Percentiles rank a stretch among this genome's conserved stretches.
These are phyloP conservation scores for Penaeus chinensis DNA, from an alignment of 1,140 invertebrate species.

Conservation along the genomic window DNA sequence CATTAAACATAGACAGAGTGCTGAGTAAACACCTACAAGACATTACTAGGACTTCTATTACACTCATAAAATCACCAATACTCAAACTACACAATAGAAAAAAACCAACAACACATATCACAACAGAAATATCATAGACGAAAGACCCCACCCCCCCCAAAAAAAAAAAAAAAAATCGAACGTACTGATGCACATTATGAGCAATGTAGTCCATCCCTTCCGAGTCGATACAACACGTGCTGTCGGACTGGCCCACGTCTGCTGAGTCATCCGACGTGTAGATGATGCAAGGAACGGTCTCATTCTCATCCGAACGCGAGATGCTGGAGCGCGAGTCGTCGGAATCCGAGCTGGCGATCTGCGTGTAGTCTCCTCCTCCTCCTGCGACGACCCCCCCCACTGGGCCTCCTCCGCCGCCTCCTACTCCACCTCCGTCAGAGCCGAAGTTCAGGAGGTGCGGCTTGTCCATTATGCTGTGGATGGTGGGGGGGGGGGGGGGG, in stretches of 20 bases:
- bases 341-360: constrained; percentile 42
- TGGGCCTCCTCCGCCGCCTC: neutral
- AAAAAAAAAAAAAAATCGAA: neutral
- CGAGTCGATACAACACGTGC: constrained; percentile 31
- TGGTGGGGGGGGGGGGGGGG: neutral
- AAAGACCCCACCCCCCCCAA: too few relatives aligned
- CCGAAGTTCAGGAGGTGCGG: constrained; percentile 22
- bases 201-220: constrained; percentile 46
- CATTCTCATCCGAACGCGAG: constrained; percentile 47
- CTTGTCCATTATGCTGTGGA: constrained; percentile 21
- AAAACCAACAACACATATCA: too few relatives aligned
- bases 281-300: constrained; percentile 38
- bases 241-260: constrained; percentile 50
- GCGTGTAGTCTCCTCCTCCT: constrained; percentile 20
- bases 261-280: constrained; percentile 54
- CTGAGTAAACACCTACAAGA: too few relatives aligned
- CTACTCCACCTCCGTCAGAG: neutral
- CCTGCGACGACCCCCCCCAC: neutral
- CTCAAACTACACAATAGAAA: too few relatives aligned
- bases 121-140: too few relatives aligned
- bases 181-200: constrained; percentile 35
- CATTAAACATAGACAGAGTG: too few relatives aligned
- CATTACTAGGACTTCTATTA: too few relatives aligned
- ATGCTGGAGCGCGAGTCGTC: constrained; percentile 52
- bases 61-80: too few relatives aligned